Conservation (phyloP, 30 jellyfish, hydroid and myxozoan species). For the Aurelia aurita region DNA sequence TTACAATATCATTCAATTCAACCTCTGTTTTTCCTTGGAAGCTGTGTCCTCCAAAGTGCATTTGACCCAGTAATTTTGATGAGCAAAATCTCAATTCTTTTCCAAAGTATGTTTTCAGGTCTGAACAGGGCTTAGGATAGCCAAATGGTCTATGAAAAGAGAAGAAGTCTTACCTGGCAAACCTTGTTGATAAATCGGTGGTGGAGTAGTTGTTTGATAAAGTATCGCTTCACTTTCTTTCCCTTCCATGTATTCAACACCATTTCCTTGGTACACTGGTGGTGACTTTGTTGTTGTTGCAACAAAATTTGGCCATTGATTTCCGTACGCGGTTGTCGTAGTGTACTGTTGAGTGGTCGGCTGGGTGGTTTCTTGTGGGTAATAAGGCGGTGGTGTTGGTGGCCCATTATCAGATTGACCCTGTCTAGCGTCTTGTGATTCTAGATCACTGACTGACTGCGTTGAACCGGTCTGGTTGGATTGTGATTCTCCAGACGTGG, state of each 20-base stretch:
- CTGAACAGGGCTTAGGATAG: too few relatives aligned
- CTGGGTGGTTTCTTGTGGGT: conserved; percentile 46
- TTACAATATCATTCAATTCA: too few relatives aligned
- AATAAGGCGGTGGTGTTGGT: conserved; percentile 54
- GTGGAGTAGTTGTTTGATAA: conserved; percentile 37
- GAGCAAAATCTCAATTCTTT: too few relatives aligned
- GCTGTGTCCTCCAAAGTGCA: too few relatives aligned
- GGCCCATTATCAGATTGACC: neutral
- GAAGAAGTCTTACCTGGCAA: neutral
- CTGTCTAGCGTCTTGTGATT: neutral
- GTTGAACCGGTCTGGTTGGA: conserved; percentile 34
- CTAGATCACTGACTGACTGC: neutral
- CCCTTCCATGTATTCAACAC: conserved; percentile 52
- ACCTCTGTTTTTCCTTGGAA: too few relatives aligned
- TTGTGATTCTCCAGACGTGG: conserved; percentile 1
- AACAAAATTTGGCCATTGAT: conserved; percentile 7
- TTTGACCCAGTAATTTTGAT: too few relatives aligned
- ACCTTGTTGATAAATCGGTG: conserved; percentile 24
- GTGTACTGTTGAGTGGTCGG: conserved; percentile 10
- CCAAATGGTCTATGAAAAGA: too few relatives aligned
- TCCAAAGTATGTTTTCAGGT: too few relatives aligned
- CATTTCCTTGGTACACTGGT: conserved; percentile 23
- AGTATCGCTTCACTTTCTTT: conserved; percentile 31
- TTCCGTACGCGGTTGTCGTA: conserved; percentile 7
- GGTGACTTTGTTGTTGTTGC: conserved; percentile 18